A percentile compares a stretch with the other conserved stretches of the same genome.
Conservation (phyloP, 2,888 invertebrate species). For the Sphaerolaimus hirsutus region DNA sequence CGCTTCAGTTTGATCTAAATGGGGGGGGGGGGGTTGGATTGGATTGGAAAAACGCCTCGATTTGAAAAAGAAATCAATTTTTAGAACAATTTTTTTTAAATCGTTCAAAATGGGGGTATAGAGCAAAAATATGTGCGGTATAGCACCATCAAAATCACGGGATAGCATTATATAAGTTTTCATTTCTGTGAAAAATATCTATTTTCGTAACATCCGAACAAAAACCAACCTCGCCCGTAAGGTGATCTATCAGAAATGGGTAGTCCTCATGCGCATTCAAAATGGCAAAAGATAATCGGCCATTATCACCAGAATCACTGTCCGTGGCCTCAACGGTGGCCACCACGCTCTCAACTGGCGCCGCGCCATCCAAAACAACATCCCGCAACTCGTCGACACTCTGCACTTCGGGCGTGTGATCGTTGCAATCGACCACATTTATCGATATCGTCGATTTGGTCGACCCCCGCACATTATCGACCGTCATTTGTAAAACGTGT, state of each 20-base stretch:
- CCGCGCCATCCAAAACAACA: no score
- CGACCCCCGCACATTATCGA: not conserved
- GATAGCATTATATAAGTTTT: no score
- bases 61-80: no score
- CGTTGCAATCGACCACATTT: not conserved
- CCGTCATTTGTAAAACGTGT: not conserved
- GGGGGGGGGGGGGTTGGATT: not conserved
- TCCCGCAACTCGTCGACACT: no score
- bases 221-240: slow-evolving; percentile 48
- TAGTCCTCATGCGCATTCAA: slow-evolving; percentile 56
- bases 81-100: not conserved
- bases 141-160: not conserved
- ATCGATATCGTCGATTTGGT: not conserved
- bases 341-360: slow-evolving; percentile 37
- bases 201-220: no score
- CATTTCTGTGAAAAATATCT: no score
- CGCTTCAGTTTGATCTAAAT: slow-evolving; percentile 6
- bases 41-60: not conserved
- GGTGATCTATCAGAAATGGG: slow-evolving; percentile 85
- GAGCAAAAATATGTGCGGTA: not conserved
- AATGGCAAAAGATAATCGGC: slow-evolving; percentile 75
- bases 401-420: no score
- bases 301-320: slow-evolving; percentile 72
- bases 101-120: not conserved
- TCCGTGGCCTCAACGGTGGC: slow-evolving; percentile 62